phyloP scores from a whole-genome alignment of 2,888 invertebrate genomes.

The Pristionchus fissidentatus region DNA sequence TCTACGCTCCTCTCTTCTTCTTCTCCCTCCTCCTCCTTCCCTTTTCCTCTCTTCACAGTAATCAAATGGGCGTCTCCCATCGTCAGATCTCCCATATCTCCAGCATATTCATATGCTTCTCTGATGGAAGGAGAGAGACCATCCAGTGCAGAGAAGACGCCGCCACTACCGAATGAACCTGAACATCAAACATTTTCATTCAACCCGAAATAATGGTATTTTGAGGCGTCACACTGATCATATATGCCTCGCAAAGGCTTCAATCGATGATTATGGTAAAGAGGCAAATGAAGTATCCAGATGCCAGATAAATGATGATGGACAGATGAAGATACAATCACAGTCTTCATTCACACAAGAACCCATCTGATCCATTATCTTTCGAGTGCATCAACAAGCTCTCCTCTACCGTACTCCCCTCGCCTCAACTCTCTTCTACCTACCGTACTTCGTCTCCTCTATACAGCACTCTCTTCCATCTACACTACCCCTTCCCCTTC shows the following conservation, averaged over 20 bases:
- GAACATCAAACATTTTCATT: constrained; percentile 69
- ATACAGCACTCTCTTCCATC: neutral
- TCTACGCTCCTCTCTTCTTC: neutral
- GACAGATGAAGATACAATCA: too few relatives aligned
- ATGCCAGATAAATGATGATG: too few relatives aligned
- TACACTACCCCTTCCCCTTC: neutral
- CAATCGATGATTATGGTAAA: neutral
- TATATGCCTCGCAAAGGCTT: neutral
- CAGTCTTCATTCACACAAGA: too few relatives aligned
- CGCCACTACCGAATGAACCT: constrained; percentile 77
- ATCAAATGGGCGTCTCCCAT: constrained; percentile 77
- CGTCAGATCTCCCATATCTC: constrained; percentile 76
- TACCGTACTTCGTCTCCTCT: neutral
- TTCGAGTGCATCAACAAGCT: too few relatives aligned
- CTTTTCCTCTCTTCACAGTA: constrained; percentile 44
- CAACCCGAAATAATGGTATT: too few relatives aligned
- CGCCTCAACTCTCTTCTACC: neutral
- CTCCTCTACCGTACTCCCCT: neutral
- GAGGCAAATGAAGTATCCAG: neutral
- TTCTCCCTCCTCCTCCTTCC: neutral
- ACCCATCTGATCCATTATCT: too few relatives aligned
- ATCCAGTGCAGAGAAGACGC: constrained; percentile 76
- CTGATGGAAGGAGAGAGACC: constrained; percentile 70
- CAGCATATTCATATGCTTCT: constrained; percentile 75
- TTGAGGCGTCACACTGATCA: too few relatives aligned